Evolutionary conservation across 2,797 vertebrate genomes (phyloP), one percentile per base, ranked within the genome.

Genomic region (Pteronotus mesoamericanus): DNA sequence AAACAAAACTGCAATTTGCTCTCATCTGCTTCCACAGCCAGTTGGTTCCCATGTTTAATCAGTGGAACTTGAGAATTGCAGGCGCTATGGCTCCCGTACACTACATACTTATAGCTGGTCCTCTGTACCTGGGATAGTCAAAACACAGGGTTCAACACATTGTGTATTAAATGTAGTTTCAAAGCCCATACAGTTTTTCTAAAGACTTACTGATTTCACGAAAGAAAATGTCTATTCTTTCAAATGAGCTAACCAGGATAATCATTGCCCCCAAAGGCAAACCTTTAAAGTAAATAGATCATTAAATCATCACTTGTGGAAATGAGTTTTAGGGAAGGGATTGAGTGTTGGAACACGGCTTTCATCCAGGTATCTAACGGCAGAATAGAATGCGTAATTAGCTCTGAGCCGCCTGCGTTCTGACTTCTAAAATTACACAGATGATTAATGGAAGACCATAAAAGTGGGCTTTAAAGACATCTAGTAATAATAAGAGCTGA

Each of bases 251-350:
- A 95, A 89, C 57, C 53, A 77, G 61, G 39, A 78, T 96, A 93
- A 97, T 96, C 91, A 71, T 46, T 94, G 79, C 88, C 22, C 57
- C 86, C 59, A 82, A 80, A 89, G 87, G 94, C 79, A 96, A 96
- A 93, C 24, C 75, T 94, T 95, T 94, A 91, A 95, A 96, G 80
- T 89, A 96, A 97, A 97, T 74, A 95, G 68, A 96, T 96, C 90
- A 94, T 96, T 97, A 96, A 95, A 94, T 91, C 93, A 79, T 94
- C 88, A 94, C 55, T 94, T 91, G 74, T 92, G 71, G 71, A 95
- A 97, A 95, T 94, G 74, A 95, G 85, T 94, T 94, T 84, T 91
- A 95, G 85, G 91, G 71, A 96, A 96, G 42, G 64, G 51, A 93
- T 66, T 94, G 78, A 94, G 37, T 82, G 75, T 79, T 85, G 18